Percentiles rank a stretch among this genome's conserved stretches.
These are phyloP conservation scores for Labia minor DNA, from an alignment of 2,888 invertebrate genomes.

Conservation along the genomic window DNA sequence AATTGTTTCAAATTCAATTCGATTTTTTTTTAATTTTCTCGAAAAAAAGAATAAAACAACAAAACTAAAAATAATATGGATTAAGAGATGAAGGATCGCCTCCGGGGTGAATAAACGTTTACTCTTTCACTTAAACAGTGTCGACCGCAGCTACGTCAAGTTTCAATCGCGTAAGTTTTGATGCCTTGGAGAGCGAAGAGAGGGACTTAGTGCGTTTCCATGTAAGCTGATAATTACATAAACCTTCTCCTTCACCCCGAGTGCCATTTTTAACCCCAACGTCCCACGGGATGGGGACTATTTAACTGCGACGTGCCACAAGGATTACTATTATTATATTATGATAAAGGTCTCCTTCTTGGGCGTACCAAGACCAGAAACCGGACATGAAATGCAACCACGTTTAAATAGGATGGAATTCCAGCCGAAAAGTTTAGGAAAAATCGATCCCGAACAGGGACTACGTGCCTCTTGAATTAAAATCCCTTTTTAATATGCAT, in stretches of 20 bases:
- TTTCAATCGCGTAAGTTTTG: constrained; percentile 13
- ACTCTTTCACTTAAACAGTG: background rate
- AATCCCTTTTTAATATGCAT: too few species aligned
- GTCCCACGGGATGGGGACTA: background rate
- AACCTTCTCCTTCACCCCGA: background rate
- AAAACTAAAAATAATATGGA: too few species aligned
- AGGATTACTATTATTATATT: background rate
- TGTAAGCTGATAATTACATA: constrained; percentile 13
- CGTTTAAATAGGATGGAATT: background rate
- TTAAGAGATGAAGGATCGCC: too few species aligned
- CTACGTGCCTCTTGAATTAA: too few species aligned
- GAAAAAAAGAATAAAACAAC: too few species aligned
- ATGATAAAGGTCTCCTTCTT: constrained; percentile 8
- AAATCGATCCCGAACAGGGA: too few species aligned
- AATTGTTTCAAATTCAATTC: too few species aligned
- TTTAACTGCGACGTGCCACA: background rate
- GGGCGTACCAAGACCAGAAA: background rate
- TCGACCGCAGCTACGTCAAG: constrained; percentile 3
- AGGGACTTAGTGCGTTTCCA: constrained; percentile 8
- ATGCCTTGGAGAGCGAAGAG: background rate
- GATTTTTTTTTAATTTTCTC: too few species aligned
- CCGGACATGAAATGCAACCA: background rate
- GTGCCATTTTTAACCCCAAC: background rate
- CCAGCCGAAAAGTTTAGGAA: too few species aligned
- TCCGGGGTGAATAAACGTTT: too few species aligned